These are phyloP conservation scores for Hyles lineata DNA, from an alignment of 2,888 invertebrate genomes.

Conservation along the genomic window DNA sequence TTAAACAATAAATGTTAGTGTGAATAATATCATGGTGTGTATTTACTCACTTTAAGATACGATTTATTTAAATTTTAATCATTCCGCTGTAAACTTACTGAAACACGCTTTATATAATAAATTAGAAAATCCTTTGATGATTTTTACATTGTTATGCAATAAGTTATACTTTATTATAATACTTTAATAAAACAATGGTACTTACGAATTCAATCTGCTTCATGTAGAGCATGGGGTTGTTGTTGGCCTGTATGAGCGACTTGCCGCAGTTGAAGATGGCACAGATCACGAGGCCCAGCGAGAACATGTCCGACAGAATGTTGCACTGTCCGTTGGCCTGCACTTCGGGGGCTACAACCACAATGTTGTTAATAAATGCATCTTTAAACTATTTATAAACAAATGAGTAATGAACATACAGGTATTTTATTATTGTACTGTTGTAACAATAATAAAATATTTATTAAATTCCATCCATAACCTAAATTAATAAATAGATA, in stretches of 20 bases:
- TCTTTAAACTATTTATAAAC: not conserved
- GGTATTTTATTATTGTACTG: too few species aligned
- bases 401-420: too few species aligned
- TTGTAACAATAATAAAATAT: too few species aligned
- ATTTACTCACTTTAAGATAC: too few species aligned
- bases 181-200: constrained; percentile 37
- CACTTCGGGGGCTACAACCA: constrained; percentile 93
- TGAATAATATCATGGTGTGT: too few species aligned
- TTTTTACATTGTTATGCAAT: not conserved
- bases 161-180: too few species aligned
- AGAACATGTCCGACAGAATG: constrained; percentile 97
- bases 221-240: constrained; percentile 94
- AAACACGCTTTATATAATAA: not conserved
- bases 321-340: constrained; percentile 93
- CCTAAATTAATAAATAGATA: too few species aligned
- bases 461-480: too few species aligned
- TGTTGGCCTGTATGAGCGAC: constrained; percentile 95
- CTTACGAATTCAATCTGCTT: constrained; percentile 96
- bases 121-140: not conserved
- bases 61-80: too few species aligned
- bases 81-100: too few species aligned
- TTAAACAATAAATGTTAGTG: too few species aligned
- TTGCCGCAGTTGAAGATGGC: constrained; percentile 96
- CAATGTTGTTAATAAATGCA: constrained; percentile 21
- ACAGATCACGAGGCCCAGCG: constrained; percentile 96